These are phyloP conservation scores for Saccopteryx bilineata DNA, from an alignment of 2,113 vertebrate species.

Conservation along the genomic window DNA sequence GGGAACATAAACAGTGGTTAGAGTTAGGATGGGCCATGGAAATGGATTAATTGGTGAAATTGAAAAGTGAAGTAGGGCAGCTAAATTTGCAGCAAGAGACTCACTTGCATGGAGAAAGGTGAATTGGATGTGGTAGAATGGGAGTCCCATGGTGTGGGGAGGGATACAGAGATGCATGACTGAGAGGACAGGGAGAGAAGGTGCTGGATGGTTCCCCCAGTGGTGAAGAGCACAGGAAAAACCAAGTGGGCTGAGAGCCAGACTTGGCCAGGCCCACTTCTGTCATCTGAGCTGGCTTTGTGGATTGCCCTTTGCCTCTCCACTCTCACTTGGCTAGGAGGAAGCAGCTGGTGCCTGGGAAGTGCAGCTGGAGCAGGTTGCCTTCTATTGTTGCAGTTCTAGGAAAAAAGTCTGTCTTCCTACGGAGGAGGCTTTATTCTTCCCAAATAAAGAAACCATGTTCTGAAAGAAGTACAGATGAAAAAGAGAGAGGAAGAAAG, in stretches of 20 bases:
- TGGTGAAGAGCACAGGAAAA: neutral
- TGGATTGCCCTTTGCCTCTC: too few species aligned
- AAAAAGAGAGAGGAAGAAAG: neutral
- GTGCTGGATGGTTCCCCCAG: fast-evolving
- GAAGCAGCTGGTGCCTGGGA: neutral
- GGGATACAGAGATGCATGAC: neutral
- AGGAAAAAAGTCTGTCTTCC: neutral
- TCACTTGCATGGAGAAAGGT: too few species aligned
- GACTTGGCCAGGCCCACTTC: neutral
- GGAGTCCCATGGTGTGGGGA: fast-evolving
- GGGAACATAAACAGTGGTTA: neutral
- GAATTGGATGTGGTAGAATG: neutral
- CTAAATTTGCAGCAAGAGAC: neutral
- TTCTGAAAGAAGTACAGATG: neutral
- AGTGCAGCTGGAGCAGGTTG: too few species aligned
- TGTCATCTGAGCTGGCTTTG: neutral
- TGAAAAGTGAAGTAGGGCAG: neutral
- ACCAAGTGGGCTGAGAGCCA: neutral
- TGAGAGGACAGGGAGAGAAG: neutral
- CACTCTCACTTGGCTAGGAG: neutral
- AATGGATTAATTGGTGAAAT: neutral
- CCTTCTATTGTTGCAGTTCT: neutral
- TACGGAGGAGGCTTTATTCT: neutral
- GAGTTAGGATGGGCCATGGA: neutral
- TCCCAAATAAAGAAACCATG: neutral